Evolutionary conservation across 2,113 vertebrate genomes (phyloP), one percentile per base, ranked within the genome.

Genomic region (Empidonax traillii): DNA sequence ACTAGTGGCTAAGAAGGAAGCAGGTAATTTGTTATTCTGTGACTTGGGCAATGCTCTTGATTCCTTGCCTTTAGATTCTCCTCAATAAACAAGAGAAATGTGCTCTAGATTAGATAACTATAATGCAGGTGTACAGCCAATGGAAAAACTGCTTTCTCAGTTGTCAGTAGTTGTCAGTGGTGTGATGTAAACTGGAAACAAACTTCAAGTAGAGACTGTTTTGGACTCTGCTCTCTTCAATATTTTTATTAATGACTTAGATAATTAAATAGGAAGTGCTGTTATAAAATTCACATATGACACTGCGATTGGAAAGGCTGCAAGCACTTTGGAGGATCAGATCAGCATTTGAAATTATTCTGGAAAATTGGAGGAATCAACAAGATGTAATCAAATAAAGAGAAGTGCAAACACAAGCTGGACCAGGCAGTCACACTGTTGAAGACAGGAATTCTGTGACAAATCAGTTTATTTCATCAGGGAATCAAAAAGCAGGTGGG

Each of bases 191-290:
- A 51, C n/a, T 79, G 71, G 41, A 73, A 94, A 72, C 35, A 80
- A 2, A 0, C 74, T 77, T 90, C 65, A 75, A 52, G 52, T 51
- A 67, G 63, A 62, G 41, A 73, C 52, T 80, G 33, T 53, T 93
- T 89, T 81, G 73, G 77, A 52, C 24, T 81, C 61, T 67, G 10
- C 20, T 81, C 19, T 89, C 68, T 75, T 92, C 69, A 85, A 23
- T 78, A 72, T 92, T 95, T 95, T 85, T 89, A 72, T 91, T 92
- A 90, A 78, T 85, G 22, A 37, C 30, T 84, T 65, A 59, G 39
- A 72, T 87, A 84, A 92, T 85, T 47, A 87, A 87, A 89, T 46
- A 84, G 35, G 35, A 93, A 90, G 44, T 52, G 65, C 65, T 77
- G 56, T 89, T 89, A 78, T 8, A 84, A 94, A 91, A 94, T 71